A percentile compares a stretch with the other conserved stretches of the same genome.
Conservation (phyloP, 2,113 vertebrate species). For the Boulengeromyrus knoepffleri region DNA sequence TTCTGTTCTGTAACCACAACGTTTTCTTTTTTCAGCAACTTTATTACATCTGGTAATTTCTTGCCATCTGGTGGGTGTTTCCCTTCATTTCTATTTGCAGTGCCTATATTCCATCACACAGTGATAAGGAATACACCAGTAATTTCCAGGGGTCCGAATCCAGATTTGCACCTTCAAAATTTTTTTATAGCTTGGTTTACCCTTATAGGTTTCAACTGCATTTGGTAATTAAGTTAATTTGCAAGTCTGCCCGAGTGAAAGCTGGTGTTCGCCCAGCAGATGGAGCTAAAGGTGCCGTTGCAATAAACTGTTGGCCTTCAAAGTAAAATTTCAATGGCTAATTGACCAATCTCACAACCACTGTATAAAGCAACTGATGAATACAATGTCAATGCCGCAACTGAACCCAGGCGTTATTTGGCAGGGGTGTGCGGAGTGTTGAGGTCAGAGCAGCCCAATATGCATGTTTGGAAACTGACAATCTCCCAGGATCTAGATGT, state of each 20-base stretch:
- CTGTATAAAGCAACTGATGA: not conserved
- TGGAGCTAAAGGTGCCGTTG: not conserved
- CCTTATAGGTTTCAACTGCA: not conserved
- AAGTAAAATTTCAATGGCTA: not conserved
- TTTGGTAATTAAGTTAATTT: not conserved
- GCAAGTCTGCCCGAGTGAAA: not conserved
- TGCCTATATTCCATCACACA: not conserved
- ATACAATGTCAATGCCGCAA: not conserved
- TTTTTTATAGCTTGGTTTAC: not conserved
- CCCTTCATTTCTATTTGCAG: not conserved
- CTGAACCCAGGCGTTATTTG: not conserved
- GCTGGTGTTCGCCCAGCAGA: not conserved
- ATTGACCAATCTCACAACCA: not conserved
- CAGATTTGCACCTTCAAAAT: not conserved
- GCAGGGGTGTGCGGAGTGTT: not conserved
- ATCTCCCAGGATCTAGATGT: not conserved
- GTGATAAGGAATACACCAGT: not conserved
- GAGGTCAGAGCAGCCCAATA: not conserved
- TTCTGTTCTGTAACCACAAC: not conserved
- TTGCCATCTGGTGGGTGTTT: not conserved
- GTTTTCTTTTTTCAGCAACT: not conserved
- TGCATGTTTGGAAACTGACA: not conserved
- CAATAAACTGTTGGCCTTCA: not conserved
- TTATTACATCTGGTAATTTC: not conserved
- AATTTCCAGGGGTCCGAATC: not conserved